phyloP scores from a whole-genome alignment of 2,888 invertebrate species.

The Eumerus sabulonum region DNA sequence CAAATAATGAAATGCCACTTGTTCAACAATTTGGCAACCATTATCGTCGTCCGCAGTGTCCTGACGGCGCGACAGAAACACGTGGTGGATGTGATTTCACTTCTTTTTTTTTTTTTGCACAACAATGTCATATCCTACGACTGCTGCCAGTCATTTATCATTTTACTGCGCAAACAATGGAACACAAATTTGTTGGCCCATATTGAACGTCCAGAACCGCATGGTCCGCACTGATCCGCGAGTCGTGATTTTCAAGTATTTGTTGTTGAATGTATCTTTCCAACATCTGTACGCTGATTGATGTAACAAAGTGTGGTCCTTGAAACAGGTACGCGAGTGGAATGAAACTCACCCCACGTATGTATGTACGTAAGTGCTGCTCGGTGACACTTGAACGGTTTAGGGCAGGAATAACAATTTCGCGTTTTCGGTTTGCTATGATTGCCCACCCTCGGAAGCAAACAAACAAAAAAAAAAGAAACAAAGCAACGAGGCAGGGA shows the following conservation, averaged over 20 bases:
- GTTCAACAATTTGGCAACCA: slow-evolving; percentile 58
- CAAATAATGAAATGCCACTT: slow-evolving; percentile 63
- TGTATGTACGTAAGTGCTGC: slow-evolving; percentile 1
- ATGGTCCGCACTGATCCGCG: not conserved
- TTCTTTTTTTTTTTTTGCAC: slow-evolving; percentile 22
- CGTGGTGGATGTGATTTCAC: slow-evolving; percentile 6
- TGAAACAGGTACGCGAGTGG: slow-evolving; percentile 44
- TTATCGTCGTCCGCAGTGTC: slow-evolving; percentile 33
- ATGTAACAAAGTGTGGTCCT: slow-evolving; percentile 37
- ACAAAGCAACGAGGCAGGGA: not conserved
- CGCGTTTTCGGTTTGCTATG: slow-evolving; percentile 36
- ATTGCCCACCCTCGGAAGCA: slow-evolving; percentile 39
- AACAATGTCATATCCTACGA: slow-evolving; percentile 25
- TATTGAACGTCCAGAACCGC: slow-evolving; percentile 4
- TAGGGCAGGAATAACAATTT: slow-evolving; percentile 42
- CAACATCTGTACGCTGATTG: slow-evolving; percentile 16
- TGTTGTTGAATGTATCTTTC: slow-evolving; percentile 17
- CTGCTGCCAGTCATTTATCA: slow-evolving; percentile 49
- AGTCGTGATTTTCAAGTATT: slow-evolving; percentile 23
- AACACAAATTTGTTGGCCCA: slow-evolving; percentile 50
- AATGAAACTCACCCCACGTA: slow-evolving; percentile 27
- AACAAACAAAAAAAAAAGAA: slow-evolving; percentile 26
- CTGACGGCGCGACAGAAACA: not conserved
- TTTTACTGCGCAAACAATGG: slow-evolving; percentile 36
- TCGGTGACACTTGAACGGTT: slow-evolving; percentile 10